Percentiles rank a stretch among this genome's conserved stretches.
Evolutionary conservation across 2,113 vertebrate species (phyloP).

Genomic region (Okapia johnstoni): DNA sequence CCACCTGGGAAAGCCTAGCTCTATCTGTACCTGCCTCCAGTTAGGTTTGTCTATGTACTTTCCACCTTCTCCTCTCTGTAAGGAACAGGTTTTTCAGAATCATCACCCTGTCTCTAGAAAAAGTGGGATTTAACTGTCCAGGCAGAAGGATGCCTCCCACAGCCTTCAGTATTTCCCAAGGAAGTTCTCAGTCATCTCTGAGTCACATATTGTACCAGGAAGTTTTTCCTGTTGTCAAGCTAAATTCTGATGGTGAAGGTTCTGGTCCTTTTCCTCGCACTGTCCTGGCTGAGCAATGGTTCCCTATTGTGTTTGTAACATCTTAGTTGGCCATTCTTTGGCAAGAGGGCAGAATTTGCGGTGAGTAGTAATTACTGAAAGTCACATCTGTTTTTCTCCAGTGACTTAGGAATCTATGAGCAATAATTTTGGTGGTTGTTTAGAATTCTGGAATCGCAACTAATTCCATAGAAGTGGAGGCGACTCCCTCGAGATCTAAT

Average conservation of each 20-base stretch:
- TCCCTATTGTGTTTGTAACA: not conserved
- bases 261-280: not conserved
- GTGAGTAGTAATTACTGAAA: not conserved
- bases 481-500: not conserved
- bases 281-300: not conserved
- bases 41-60: not conserved
- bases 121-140: not conserved
- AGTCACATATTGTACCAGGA: not conserved
- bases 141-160: not conserved
- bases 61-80: not conserved
- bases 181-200: not conserved
- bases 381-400: not conserved
- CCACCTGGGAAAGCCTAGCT: not conserved
- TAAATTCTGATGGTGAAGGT: not conserved
- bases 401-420: conserved; percentile 21
- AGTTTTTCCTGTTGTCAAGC: not conserved
- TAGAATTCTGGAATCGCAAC: not conserved
- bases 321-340: not conserved
- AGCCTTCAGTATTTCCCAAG: not conserved
- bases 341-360: not conserved
- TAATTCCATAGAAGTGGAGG: not conserved
- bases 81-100: not conserved
- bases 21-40: not conserved
- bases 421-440: conserved; percentile 1
- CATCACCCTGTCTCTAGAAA: not conserved